Conservation (phyloP, 1,140 invertebrate genomes). For the Copidosoma floridanum region DNA sequence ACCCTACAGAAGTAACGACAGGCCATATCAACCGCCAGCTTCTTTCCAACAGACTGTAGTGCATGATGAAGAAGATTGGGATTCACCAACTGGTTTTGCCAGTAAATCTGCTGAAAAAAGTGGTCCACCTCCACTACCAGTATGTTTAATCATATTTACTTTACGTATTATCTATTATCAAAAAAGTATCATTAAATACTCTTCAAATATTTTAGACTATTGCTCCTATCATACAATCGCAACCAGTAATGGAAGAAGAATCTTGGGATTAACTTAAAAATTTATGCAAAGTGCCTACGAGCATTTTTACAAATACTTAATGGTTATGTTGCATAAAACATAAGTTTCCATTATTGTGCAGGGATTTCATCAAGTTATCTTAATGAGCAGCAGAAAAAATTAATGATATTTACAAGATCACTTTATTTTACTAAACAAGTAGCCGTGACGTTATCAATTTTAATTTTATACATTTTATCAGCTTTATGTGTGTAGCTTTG, state of each 20-base stretch:
- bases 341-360: too few species aligned
- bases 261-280: constrained; percentile 22
- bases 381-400: too few species aligned
- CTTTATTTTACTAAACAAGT: too few species aligned
- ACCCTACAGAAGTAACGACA: background rate
- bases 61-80: constrained; percentile 23
- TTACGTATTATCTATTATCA: background rate
- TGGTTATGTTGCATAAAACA: background rate
- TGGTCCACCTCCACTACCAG: background rate
- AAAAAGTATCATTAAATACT: background rate
- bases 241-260: constrained; percentile 12
- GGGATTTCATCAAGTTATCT: too few species aligned
- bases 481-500: background rate
- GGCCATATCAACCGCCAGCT: background rate
- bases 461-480: too few species aligned
- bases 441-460: too few species aligned
- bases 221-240: background rate
- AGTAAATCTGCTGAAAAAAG: background rate
- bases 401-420: too few species aligned
- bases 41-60: background rate
- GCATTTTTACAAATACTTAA: constrained; percentile 4
- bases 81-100: constrained; percentile 9
- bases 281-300: constrained; percentile 11
- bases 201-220: background rate
- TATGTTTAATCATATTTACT: background rate